Evolutionary conservation across 2,888 invertebrate species (phyloP), one percentile per base, ranked within the genome.

Genomic region (Aphidius colemani): DNA sequence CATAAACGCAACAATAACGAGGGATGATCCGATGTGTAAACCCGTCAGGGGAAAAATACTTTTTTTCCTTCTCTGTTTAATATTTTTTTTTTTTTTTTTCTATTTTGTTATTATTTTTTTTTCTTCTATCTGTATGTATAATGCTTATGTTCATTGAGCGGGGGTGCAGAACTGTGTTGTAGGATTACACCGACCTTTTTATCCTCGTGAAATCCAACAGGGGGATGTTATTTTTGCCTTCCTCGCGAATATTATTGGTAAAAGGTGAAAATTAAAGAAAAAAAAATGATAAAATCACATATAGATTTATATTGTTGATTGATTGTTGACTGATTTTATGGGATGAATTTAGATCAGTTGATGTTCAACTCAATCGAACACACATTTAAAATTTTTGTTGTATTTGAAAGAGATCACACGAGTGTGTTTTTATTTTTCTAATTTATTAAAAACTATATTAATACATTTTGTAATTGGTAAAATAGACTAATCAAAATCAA

Each of bases 1-100:
- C 78, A 80, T 80, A 81, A 81, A 80, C 75, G 81, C 74, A 82
- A 81, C 80, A 82, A 82, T 82, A 81, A 81, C 81, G 80, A 80
- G 80, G 80, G 81, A 81, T 81, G 77, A 81, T 81, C 82, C 79
- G 78, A 69, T 78, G 75, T 81, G 81, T 79, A 82, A 81, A 80
- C 81, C 76, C 76, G 75, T 75, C 30, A 56, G 57, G 73, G 74
- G 73, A 71, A 18, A 39, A 66, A 67, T 70, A 62, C 50, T 50
- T 18, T 63, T 67, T 55, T 63, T 61, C 65, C 51, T 48, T 44
- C 57, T 63, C 58, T 55, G 51, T 53, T 53, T 48, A 49, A 11
- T 53, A 41, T 51, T 41, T 53, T 45, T 49, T 70, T 70, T 66
- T 60, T 58, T 30, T 30, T 2, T 30, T 30, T 18, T 18, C 3